phyloP scores from a whole-genome alignment of 2,888 invertebrate genomes.

The Druceiella hillmani region DNA sequence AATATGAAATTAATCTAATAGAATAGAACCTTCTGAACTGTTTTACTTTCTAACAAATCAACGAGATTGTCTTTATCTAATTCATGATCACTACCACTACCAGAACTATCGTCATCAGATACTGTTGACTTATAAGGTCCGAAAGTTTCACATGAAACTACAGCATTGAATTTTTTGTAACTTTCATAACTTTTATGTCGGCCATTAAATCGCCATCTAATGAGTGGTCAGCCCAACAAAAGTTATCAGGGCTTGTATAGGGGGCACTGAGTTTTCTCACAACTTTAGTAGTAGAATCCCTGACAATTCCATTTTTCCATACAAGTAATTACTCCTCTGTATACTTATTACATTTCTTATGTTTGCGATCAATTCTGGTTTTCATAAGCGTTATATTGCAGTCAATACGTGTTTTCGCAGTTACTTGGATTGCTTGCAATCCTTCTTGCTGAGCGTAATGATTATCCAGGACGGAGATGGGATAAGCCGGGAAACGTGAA shows the following conservation, averaged over 20 bases:
- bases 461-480: background rate
- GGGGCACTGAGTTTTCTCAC: background rate
- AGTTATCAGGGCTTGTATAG: background rate
- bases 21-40: no score
- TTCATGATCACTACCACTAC: slow-evolving; percentile 2
- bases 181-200: background rate
- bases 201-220: background rate
- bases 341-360: background rate
- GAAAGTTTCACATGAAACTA: no score
- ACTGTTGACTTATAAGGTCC: background rate
- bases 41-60: slow-evolving; percentile 1
- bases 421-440: background rate
- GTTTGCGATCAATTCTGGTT: background rate
- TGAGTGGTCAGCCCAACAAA: background rate
- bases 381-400: background rate
- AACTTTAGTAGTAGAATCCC: no score
- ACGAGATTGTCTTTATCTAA: background rate
- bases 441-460: background rate
- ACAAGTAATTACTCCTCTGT: background rate
- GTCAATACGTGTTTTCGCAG: background rate
- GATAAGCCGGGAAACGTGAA: background rate
- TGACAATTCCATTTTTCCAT: no score
- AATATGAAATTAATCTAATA: no score
- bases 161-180: no score
- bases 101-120: background rate